These are phyloP conservation scores for Enteromius unitaeniatus DNA, from an alignment of 2,797 vertebrate genomes.

Conservation along the genomic window DNA sequence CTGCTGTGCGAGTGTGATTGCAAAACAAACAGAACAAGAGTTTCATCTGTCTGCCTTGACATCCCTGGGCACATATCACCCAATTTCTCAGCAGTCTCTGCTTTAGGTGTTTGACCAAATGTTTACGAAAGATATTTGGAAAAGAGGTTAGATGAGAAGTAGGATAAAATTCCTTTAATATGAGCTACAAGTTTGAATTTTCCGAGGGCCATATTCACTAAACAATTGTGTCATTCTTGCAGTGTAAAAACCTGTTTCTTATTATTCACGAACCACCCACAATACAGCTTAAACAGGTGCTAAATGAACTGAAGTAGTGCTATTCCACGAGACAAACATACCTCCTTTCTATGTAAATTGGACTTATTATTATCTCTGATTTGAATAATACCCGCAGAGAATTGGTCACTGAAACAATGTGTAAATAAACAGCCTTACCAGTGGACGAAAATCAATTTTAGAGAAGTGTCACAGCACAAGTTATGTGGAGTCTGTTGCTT, in stretches of 20 bases:
- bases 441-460: slow-evolving; percentile 1
- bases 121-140: neutral
- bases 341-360: neutral
- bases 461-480: neutral
- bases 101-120: slow-evolving; percentile 6
- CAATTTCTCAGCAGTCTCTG: neutral
- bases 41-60: slow-evolving; percentile 47
- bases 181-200: neutral
- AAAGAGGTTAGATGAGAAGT: slow-evolving; percentile 6
- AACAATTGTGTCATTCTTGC: neutral
- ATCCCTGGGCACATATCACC: slow-evolving; percentile 62
- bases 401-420: neutral
- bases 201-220: neutral
- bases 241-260: neutral
- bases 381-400: neutral
- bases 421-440: neutral
- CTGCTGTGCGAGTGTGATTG: neutral
- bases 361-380: neutral
- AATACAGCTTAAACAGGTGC: neutral
- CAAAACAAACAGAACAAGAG: slow-evolving; percentile 6
- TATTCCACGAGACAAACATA: neutral
- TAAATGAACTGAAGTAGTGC: neutral
- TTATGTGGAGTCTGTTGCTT: neutral
- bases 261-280: slow-evolving; percentile 6
- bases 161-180: slow-evolving; percentile 13